Base-by-base conservation (phyloP, 2,113 vertebrate genomes). In the Phoxinus phoxinus region DNA sequence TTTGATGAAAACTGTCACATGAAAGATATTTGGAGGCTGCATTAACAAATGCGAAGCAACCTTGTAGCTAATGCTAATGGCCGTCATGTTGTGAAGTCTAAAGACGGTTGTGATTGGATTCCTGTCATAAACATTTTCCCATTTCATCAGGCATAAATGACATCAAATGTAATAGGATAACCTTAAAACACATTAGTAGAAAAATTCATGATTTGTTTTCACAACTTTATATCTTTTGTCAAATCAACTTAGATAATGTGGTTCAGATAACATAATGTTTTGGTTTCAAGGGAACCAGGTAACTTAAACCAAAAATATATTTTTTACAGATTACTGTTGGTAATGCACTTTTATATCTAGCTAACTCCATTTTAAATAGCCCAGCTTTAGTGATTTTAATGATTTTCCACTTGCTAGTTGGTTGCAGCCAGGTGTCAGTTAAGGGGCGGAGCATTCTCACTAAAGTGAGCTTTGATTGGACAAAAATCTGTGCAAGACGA, bases 1-100 rank as follows among this genome's bases (percentile, higher is more conserved):
- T 69, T 81, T 81, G 44, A 81, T 67, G 27, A 53, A 69, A 67
- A 53, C 44, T 69, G 61, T 81, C 80, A 81, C 63, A 23, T 30
- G n/a, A 48, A 67, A 19, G 44, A 81, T 48, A 67, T 69, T 69
- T 81, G 19, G 46, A 69, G 44, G 61, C 59, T 67, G 46, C 7
- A 81, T 46, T 51, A 23, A 67, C 61, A 23, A 19, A 65, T 25
- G 30, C 7, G 1, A 63, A 65, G 37, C n/a, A 44, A 61, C 12
- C 35, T 61, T 79, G 41, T 48, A 51, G 80, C 41, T 69, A 32
- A 46, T 53, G 21, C 25, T 51, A 19, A 8, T 51, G 1, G 80
- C 19, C 41, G 51, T 65, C 25, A 8, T 23, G 41, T 51, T 32
- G 44, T 51, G 17, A 69, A 41, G 41, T 46, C 23, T 41, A 37